A percentile compares a stretch with the other conserved stretches of the same genome.
Evolutionary conservation across 2,113 vertebrate species (phyloP).

Genomic region (Nymphicus hollandicus): DNA sequence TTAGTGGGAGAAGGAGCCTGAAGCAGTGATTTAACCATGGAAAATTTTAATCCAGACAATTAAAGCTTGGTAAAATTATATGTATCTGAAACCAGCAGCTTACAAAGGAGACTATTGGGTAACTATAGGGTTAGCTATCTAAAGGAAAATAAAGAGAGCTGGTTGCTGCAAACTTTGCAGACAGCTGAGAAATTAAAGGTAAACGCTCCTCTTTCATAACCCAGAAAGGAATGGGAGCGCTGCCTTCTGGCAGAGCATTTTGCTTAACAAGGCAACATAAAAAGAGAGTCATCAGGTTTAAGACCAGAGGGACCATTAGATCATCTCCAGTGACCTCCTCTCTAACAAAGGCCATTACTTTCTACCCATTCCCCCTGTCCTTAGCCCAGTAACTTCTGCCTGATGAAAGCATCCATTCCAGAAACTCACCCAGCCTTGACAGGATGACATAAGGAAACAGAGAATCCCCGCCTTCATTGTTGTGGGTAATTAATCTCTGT

Average conservation of each 20-base stretch:
- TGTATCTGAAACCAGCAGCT: not conserved
- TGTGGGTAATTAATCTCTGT: not conserved
- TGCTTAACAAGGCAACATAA: not conserved
- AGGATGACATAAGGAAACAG: not conserved
- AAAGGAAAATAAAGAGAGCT: not conserved
- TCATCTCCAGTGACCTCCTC: slow-evolving; percentile 18
- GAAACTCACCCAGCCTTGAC: not conserved
- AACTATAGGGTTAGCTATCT: not conserved
- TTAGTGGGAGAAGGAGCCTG: not conserved
- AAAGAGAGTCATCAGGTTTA: not conserved
- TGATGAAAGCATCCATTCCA: not conserved
- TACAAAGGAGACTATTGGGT: not conserved
- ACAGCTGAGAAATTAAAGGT: not conserved
- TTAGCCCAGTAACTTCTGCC: not conserved
- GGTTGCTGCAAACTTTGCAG: not conserved
- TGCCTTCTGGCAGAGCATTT: slow-evolving; percentile 29
- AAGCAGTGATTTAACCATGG: not conserved
- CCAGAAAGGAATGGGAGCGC: not conserved
- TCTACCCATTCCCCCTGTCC: not conserved
- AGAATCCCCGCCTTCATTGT: not conserved
- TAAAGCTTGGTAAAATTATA: not conserved
- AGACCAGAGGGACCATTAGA: slow-evolving; percentile 5
- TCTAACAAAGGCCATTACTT: not conserved
- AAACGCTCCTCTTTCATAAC: not conserved
- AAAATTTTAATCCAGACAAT: not conserved